Evolutionary conservation across 92 coral and sea anemone genomes (phyloP).

Genomic region (Heteractis magnifica): DNA sequence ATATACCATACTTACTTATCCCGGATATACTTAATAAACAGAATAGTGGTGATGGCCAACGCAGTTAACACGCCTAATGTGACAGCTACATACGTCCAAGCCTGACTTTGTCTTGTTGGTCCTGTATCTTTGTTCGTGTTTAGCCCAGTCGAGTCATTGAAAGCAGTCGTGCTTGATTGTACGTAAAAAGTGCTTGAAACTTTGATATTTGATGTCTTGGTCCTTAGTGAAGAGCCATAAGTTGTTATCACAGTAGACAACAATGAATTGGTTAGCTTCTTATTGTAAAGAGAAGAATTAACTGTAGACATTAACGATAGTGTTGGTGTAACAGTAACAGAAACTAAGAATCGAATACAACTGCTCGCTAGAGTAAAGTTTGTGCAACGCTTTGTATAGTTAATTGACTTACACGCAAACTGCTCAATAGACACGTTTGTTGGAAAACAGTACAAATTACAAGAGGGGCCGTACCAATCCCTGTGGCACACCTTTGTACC

Average conservation of each 20-base stretch:
- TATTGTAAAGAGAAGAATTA: background rate
- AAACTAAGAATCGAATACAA: background rate
- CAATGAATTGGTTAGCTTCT: background rate
- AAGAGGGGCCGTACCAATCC: constrained; percentile 42
- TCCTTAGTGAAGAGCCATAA: background rate
- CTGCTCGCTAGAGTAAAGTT: background rate
- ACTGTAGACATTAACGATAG: background rate
- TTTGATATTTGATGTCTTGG: background rate
- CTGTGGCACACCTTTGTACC: constrained; percentile 42
- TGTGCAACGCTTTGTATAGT: background rate
- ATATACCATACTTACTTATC: background rate
- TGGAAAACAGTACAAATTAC: constrained; percentile 19
- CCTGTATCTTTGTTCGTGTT: background rate
- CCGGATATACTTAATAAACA: background rate
- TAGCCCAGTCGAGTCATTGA: background rate
- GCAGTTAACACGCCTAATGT: background rate
- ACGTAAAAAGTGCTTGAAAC: background rate
- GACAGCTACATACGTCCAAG: background rate
- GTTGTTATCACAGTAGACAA: background rate
- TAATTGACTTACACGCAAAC: background rate
- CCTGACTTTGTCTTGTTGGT: background rate
- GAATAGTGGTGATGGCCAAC: background rate
- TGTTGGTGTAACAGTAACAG: background rate
- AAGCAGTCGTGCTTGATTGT: background rate
- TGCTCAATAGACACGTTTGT: background rate